phyloP scores from a whole-genome alignment of 2,797 vertebrate species.

The Gambelia wislizenii region DNA sequence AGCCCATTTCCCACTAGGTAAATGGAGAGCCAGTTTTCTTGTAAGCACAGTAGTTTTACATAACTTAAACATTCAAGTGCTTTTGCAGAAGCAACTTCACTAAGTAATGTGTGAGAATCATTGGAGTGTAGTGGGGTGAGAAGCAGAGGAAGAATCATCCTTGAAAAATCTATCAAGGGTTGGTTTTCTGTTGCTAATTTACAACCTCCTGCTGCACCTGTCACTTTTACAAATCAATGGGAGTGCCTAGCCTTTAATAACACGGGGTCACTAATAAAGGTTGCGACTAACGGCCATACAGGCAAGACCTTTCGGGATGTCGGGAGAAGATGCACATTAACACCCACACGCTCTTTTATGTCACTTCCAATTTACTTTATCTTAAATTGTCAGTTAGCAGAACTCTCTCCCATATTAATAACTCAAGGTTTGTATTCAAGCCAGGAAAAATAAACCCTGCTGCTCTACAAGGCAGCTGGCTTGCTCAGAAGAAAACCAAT shows the following conservation, averaged over 20 bases:
- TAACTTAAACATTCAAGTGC: conserved; percentile 54
- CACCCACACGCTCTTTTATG: conserved; percentile 77
- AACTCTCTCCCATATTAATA: conserved; percentile 79
- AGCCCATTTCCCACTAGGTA: conserved; percentile 12
- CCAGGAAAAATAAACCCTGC: conserved; percentile 79
- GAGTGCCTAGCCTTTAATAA: conserved; percentile 72
- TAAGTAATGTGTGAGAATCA: conserved; percentile 68
- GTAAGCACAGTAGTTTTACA: conserved; percentile 16
- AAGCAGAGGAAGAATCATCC: conserved; percentile 34
- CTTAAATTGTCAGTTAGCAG: conserved; percentile 81
- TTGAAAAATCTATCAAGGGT: conserved; percentile 67
- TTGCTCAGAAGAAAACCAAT: conserved; percentile 64
- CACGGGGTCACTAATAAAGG: conserved; percentile 68
- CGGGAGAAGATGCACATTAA: conserved; percentile 76
- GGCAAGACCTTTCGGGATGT: conserved; percentile 77
- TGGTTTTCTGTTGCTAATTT: conserved; percentile 76
- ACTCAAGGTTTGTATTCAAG: conserved; percentile 76
- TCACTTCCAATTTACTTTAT: conserved; percentile 82
- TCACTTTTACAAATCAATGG: conserved; percentile 81
- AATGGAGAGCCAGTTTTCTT: neutral
- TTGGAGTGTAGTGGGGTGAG: conserved; percentile 13
- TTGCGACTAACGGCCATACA: conserved; percentile 67
- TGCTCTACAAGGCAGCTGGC: conserved; percentile 72
- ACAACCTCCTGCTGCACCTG: conserved; percentile 75
- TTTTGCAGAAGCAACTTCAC: conserved; percentile 46